Conservation (phyloP, 2,797 vertebrate species). For the Eulemur rubriventer region DNA sequence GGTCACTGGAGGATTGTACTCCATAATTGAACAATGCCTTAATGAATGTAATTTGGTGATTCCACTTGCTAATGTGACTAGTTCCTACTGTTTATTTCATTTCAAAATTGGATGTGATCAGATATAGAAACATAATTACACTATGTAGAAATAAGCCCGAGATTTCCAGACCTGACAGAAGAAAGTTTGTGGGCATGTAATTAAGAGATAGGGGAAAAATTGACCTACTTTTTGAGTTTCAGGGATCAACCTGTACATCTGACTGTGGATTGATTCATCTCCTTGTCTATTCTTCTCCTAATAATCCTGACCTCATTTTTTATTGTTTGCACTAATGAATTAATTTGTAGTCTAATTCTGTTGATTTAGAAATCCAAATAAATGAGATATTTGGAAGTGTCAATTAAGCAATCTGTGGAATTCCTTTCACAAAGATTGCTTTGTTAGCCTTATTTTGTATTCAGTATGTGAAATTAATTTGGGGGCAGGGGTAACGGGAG, state of each 20-base stretch:
- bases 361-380: conserved; percentile 81
- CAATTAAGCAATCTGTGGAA: conserved; percentile 77
- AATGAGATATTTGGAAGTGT: conserved; percentile 75
- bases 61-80: conserved; percentile 74
- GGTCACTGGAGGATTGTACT: conserved; percentile 59
- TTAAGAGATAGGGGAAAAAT: conserved; percentile 75
- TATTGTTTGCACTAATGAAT: conserved; percentile 81
- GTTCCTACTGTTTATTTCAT: conserved; percentile 83
- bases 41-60: conserved; percentile 81
- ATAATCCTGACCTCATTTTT: conserved; percentile 83
- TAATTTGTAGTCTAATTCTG: conserved; percentile 76
- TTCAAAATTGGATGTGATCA: conserved; percentile 81
- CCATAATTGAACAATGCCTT: conserved; percentile 70
- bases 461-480: conserved; percentile 70
- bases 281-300: conserved; percentile 79
- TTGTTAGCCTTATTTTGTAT: conserved; percentile 63
- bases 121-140: conserved; percentile 82
- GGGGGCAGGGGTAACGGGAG: not conserved
- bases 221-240: conserved; percentile 79
- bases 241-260: conserved; percentile 78
- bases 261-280: conserved; percentile 82
- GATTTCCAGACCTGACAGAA: conserved; percentile 79
- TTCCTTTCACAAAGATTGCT: conserved; percentile 65
- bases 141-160: conserved; percentile 75
- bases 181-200: conserved; percentile 79